Conservation (phyloP, 2,888 invertebrate species). For the Euplagia quadripunctaria region DNA sequence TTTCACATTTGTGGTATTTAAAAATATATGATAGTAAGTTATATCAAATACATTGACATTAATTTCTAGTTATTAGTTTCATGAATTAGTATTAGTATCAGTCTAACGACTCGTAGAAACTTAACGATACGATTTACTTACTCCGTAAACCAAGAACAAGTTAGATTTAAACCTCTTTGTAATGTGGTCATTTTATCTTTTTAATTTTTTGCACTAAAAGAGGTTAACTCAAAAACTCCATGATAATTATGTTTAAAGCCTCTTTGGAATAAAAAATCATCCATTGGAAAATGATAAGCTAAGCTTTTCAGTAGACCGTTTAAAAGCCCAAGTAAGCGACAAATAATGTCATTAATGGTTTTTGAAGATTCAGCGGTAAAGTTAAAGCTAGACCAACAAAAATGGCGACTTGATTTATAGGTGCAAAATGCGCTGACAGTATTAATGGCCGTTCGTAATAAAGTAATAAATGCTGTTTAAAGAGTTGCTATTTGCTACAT, state of each 20-base stretch:
- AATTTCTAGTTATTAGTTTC: too few relatives aligned
- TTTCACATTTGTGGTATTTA: too few relatives aligned
- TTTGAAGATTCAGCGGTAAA: slow-evolving; percentile 33
- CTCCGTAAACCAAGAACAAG: neutral
- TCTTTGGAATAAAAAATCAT: slow-evolving; percentile 4
- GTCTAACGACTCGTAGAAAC: too few relatives aligned
- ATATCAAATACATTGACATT: too few relatives aligned
- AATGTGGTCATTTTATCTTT: neutral
- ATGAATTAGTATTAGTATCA: too few relatives aligned
- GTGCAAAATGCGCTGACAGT: slow-evolving; percentile 1
- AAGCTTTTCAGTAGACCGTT: slow-evolving; percentile 19
- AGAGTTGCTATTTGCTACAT: neutral
- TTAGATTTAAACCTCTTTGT: neutral
- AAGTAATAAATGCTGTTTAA: neutral
- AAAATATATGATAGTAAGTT: too few relatives aligned
- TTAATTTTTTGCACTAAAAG: neutral
- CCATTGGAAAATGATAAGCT: slow-evolving; percentile 21
- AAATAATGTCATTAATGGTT: slow-evolving; percentile 39
- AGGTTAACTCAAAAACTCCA: neutral
- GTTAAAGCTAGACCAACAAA: slow-evolving; percentile 33
- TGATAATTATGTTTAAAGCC: neutral
- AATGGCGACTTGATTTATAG: slow-evolving; percentile 36
- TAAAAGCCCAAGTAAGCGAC: slow-evolving; percentile 20
- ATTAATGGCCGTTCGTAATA: neutral
- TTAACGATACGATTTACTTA: too few relatives aligned